A percentile compares a stretch with the other conserved stretches of the same genome.
Evolutionary conservation across 2,888 invertebrate species (phyloP).

Genomic region (Mycalesis mineus): DNA sequence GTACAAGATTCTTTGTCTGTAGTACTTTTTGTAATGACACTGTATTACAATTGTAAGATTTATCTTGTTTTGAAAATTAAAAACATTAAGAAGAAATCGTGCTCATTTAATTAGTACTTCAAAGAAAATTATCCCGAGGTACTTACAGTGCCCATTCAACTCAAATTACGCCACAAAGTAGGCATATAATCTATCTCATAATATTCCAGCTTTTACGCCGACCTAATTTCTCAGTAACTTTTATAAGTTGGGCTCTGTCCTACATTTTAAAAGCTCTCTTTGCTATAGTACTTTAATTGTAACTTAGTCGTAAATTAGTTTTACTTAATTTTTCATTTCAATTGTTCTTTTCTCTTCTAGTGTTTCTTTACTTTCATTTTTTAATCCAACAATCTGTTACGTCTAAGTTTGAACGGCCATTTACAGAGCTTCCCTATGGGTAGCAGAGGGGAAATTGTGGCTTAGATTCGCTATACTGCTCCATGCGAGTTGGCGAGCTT

Average conservation of each 20-base stretch:
- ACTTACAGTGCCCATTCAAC: background rate
- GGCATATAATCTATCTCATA: slow-evolving; percentile 23
- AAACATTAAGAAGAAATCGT: background rate
- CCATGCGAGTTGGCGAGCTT: too few relatives aligned
- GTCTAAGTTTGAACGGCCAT: too few relatives aligned
- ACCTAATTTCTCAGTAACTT: slow-evolving; percentile 25
- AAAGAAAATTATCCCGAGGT: background rate
- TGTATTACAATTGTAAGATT: background rate
- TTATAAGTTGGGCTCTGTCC: slow-evolving; percentile 22
- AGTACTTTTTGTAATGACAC: too few relatives aligned
- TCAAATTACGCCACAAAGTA: background rate
- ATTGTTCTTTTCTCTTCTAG: background rate
- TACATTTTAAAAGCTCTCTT: slow-evolving; percentile 15
- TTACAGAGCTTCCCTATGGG: too few relatives aligned
- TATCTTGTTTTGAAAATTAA: background rate
- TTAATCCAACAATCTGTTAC: too few relatives aligned
- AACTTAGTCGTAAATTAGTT: background rate
- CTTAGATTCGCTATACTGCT: too few relatives aligned
- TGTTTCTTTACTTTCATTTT: background rate
- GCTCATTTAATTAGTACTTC: background rate
- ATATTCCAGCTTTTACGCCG: slow-evolving; percentile 20
- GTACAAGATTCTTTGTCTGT: too few relatives aligned
- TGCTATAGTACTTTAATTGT: slow-evolving; percentile 8
- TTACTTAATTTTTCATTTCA: slow-evolving; percentile 3
- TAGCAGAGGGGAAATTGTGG: too few relatives aligned